phyloP scores from a whole-genome alignment of 2,888 invertebrate species.

The Lithodes maja region DNA sequence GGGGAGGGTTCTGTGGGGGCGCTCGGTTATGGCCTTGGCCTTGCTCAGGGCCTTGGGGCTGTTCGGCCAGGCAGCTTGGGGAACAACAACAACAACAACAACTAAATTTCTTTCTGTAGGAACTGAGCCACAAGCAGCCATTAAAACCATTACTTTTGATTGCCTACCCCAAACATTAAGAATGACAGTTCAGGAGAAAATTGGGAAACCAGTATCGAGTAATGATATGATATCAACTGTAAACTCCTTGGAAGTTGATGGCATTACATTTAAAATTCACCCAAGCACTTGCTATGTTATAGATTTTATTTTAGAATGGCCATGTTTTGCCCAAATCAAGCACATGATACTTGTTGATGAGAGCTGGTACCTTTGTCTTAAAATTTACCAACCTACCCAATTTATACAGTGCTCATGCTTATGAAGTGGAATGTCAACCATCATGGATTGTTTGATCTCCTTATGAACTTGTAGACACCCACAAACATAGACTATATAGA shows the following conservation, averaged over 20 bases:
- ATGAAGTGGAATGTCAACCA: constrained; percentile 17
- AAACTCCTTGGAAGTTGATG: constrained; percentile 7
- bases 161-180: neutral
- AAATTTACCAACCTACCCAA: neutral
- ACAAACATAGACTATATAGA: constrained; percentile 7
- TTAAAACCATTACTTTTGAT: neutral
- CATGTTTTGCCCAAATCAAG: neutral
- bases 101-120: neutral
- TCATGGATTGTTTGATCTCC: constrained; percentile 3
- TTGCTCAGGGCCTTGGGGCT: too few relatives aligned
- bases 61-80: too few relatives aligned
- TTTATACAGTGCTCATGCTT: constrained; percentile 6
- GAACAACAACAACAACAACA: too few relatives aligned
- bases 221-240: neutral
- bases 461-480: neutral
- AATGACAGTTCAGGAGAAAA: neutral
- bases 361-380: constrained; percentile 12
- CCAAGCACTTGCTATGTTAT: neutral
- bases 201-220: neutral
- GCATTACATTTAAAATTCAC: neutral
- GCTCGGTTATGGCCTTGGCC: too few relatives aligned
- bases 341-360: neutral
- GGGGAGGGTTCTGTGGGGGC: too few relatives aligned
- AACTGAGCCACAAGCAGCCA: neutral
- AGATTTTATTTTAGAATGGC: neutral